Evolutionary conservation across 2,113 vertebrate genomes (phyloP).

Genomic region (Bos javanicus): DNA sequence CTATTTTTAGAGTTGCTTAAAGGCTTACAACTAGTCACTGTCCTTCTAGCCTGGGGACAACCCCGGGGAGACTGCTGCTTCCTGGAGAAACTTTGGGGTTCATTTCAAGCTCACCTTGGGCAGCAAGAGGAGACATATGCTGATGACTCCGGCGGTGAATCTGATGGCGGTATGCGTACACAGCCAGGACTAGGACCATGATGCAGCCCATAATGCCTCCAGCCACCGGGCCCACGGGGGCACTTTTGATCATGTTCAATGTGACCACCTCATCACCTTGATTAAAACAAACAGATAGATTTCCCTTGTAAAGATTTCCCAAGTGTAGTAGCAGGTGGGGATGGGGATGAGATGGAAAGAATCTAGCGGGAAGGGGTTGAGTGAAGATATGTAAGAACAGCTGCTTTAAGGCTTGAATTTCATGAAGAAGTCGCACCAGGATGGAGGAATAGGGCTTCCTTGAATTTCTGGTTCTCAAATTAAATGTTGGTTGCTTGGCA

Average conservation of each 20-base stretch:
- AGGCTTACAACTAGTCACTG: not conserved
- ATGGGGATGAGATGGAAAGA: not conserved
- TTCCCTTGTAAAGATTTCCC: not conserved
- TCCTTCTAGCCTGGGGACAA: not conserved
- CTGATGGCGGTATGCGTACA: conserved; percentile 98
- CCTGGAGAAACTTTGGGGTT: not conserved
- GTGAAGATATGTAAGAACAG: not conserved
- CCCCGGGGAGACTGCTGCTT: not conserved
- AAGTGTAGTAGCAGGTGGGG: not conserved
- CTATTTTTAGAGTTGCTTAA: not conserved
- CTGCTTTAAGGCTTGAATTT: not conserved
- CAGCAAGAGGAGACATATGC: conserved; percentile 98
- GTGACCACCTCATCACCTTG: conserved; percentile 95
- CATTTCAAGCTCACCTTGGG: conserved; percentile 87
- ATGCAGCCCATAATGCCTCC: conserved; percentile 99
- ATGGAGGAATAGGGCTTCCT: accelerated
- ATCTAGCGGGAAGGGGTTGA: accelerated
- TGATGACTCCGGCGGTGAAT: conserved; percentile 97
- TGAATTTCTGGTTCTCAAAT: not conserved
- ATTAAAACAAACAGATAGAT: not conserved
- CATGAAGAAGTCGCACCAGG: not conserved
- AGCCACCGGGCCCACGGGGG: conserved; percentile 94
- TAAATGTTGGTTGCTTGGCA: not conserved
- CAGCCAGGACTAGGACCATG: conserved; percentile 96
- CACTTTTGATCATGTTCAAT: conserved; percentile 98